These are phyloP conservation scores for Pogonocherus hispidulus DNA, from an alignment of 2,888 invertebrate species.

Conservation along the genomic window DNA sequence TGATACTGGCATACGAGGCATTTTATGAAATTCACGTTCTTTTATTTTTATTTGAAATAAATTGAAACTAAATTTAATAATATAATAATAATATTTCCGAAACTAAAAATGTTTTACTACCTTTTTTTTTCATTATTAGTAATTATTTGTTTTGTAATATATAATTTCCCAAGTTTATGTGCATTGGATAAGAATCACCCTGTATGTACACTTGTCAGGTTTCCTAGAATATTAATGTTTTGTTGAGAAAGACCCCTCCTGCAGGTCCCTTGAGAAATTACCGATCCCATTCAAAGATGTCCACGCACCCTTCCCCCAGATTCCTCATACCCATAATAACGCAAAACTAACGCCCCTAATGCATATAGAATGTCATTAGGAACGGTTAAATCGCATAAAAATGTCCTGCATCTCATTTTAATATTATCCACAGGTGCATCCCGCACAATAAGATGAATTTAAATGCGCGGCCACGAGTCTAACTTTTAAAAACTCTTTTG, in stretches of 20 bases:
- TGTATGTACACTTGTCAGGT: neutral
- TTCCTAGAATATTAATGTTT: neutral
- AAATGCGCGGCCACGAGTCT: conserved; percentile 56
- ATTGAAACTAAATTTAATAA: too few species aligned
- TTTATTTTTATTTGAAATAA: too few species aligned
- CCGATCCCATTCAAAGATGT: neutral
- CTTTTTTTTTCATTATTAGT: too few species aligned
- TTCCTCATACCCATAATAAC: neutral
- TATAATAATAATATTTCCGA: too few species aligned
- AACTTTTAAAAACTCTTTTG: conserved; percentile 56
- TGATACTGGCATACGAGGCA: too few species aligned
- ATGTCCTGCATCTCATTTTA: conserved; percentile 36
- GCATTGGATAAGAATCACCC: too few species aligned
- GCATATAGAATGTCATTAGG: conserved; percentile 19
- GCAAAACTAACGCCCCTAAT: conserved; percentile 21
- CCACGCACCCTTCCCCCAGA: neutral
- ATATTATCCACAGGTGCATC: conserved; percentile 59
- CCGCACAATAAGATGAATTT: conserved; percentile 54
- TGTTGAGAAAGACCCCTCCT: neutral
- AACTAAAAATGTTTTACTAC: too few species aligned
- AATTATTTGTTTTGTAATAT: too few species aligned
- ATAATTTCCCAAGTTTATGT: too few species aligned
- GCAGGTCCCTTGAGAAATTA: neutral
- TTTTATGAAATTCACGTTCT: too few species aligned
- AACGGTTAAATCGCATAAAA: conserved; percentile 16